Conservation (phyloP, 2,113 vertebrate genomes). For the Tenebrosternarchus preto region DNA sequence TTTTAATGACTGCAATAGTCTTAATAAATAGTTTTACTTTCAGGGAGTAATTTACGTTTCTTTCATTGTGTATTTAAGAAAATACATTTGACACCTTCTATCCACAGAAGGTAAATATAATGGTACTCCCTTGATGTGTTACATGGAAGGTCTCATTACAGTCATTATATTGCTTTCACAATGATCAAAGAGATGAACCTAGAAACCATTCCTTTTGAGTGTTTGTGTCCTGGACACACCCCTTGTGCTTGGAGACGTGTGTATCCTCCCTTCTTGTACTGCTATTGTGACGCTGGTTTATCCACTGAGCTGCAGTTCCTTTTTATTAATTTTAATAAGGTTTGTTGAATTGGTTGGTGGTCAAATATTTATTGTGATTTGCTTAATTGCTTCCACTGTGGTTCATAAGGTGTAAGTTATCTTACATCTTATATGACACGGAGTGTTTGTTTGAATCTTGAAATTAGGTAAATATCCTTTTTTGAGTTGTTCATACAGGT, state of each 20-base stretch:
- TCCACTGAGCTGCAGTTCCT: too few species aligned
- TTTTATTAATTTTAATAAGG: too few species aligned
- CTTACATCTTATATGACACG: too few species aligned
- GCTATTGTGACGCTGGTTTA: neutral
- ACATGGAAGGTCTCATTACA: neutral
- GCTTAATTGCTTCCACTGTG: too few species aligned
- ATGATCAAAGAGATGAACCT: neutral
- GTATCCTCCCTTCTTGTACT: neutral
- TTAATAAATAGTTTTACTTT: slow-evolving; percentile 21
- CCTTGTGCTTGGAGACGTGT: neutral
- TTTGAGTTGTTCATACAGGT: too few species aligned
- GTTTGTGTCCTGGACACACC: neutral
- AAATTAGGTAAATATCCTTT: too few species aligned
- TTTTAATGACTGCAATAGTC: neutral
- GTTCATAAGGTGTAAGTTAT: too few species aligned
- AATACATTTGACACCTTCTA: neutral
- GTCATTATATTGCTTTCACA: neutral
- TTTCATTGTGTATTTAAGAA: neutral
- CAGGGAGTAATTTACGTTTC: neutral
- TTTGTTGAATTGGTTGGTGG: too few species aligned
- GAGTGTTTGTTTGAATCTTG: too few species aligned
- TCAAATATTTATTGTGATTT: too few species aligned
- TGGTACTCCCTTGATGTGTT: neutral
- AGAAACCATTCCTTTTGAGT: neutral
- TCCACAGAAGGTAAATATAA: neutral